Evolutionary conservation across 2,797 vertebrate genomes (phyloP).

Genomic region (Picus viridis): DNA sequence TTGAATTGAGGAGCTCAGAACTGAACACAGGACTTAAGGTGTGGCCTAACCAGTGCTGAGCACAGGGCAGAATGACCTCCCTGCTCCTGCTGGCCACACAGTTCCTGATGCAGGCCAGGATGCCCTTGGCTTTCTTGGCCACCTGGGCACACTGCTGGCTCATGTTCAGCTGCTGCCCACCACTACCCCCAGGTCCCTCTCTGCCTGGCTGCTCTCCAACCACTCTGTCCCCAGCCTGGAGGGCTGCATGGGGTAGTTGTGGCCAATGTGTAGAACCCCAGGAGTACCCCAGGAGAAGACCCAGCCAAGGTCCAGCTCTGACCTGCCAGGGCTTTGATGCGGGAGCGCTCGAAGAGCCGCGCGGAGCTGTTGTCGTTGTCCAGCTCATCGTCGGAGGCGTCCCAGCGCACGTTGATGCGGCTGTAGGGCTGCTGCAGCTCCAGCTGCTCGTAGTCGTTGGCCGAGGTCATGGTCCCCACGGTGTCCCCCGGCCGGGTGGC

Average conservation of each 20-base stretch:
- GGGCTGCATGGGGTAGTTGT: neutral
- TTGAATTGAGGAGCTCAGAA: no score
- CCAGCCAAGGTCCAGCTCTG: neutral
- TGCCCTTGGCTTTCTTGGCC: no score
- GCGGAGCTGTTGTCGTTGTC: conserved; percentile 98
- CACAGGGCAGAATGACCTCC: no score
- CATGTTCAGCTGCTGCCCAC: no score
- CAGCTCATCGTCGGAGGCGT: conserved; percentile 88
- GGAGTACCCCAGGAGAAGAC: neutral
- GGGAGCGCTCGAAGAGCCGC: conserved; percentile 94
- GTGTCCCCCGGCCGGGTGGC: conserved; percentile 40
- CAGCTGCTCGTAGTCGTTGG: conserved; percentile 93
- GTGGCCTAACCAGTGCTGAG: no score
- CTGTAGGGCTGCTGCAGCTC: conserved; percentile 96
- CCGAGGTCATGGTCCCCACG: conserved; percentile 79
- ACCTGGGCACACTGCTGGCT: no score
- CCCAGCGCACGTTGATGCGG: conserved; percentile 91
- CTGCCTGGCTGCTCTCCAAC: no score
- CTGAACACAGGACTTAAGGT: no score
- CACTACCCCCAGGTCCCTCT: no score
- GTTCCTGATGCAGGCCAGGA: no score
- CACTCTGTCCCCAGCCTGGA: no score
- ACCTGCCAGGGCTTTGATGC: conserved; percentile 99
- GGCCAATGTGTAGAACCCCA: fast-evolving
- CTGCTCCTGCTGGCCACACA: no score